These are phyloP conservation scores for Coenobita brevimanus DNA, from an alignment of 1,140 invertebrate genomes.

Conservation along the genomic window DNA sequence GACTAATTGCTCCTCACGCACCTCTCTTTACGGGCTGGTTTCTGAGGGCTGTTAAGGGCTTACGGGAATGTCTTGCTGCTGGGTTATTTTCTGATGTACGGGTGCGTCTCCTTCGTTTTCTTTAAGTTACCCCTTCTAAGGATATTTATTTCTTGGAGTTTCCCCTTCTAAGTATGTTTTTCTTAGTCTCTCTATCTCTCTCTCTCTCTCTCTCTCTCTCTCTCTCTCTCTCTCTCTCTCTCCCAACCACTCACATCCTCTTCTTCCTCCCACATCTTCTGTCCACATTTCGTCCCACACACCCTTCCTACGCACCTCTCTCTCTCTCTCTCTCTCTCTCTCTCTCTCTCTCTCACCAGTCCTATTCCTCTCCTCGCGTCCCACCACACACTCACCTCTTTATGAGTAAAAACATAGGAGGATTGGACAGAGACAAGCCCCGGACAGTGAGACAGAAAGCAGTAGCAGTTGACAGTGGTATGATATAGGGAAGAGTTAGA, in stretches of 20 bases:
- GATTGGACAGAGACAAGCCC: background rate
- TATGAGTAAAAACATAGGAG: no score
- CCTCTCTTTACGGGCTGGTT: no score
- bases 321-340: slow-evolving; percentile 28
- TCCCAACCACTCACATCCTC: background rate
- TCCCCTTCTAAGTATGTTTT: background rate
- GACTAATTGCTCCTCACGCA: no score
- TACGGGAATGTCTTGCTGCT: no score
- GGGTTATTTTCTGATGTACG: no score
- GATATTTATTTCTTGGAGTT: background rate
- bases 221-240: slow-evolving; percentile 22
- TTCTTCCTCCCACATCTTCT: background rate
- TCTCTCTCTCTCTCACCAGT: slow-evolving; percentile 17
- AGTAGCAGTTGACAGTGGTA: no score
- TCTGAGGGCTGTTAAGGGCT: no score
- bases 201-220: slow-evolving; percentile 22
- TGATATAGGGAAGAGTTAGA: no score
- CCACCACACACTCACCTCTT: background rate
- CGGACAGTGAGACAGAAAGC: no score
- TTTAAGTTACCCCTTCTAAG: no score
- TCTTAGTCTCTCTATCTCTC: slow-evolving; percentile 12
- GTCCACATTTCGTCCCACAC: background rate
- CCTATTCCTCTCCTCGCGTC: background rate
- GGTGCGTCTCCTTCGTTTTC: no score
- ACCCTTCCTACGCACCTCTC: background rate